Percentiles rank a stretch among this genome's conserved stretches.
These are phyloP conservation scores for Dyspetes luteomarginatus DNA, from an alignment of 2,888 invertebrate genomes.

Conservation along the genomic window DNA sequence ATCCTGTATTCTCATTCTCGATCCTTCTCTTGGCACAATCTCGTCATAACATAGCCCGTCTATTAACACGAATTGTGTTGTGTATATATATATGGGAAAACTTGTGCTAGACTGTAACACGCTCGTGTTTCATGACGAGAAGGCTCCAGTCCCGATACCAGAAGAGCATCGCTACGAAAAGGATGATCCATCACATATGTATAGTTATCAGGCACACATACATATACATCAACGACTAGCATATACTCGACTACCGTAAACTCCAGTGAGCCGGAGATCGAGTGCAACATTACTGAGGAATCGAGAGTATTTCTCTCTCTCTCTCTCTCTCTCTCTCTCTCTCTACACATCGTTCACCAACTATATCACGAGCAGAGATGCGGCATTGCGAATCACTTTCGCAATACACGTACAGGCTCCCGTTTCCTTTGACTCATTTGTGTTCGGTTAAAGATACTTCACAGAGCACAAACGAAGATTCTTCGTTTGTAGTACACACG, in stretches of 20 bases:
- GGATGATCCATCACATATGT: neutral
- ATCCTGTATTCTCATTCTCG: conserved; percentile 15
- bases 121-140: neutral
- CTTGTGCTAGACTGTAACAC: neutral
- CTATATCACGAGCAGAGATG: conserved; percentile 49
- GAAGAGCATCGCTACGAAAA: neutral
- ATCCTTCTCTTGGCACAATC: conserved; percentile 22
- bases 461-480: conserved; percentile 26
- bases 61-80: conserved; percentile 6
- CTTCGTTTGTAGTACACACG: neutral
- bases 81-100: neutral
- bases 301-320: conserved; percentile 23
- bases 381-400: conserved; percentile 61
- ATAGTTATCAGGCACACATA: too few species aligned
- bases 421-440: conserved; percentile 39
- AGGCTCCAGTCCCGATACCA: neutral
- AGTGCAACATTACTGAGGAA: conserved; percentile 32
- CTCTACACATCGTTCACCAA: conserved; percentile 20
- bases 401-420: conserved; percentile 43
- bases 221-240: conserved; percentile 7
- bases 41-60: conserved; percentile 34
- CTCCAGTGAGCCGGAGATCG: conserved; percentile 24
- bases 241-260: conserved; percentile 44
- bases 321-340: conserved; percentile 23
- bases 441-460: conserved; percentile 54